phyloP scores from a whole-genome alignment of 2,797 vertebrate genomes.

The Danio albolineatus region DNA sequence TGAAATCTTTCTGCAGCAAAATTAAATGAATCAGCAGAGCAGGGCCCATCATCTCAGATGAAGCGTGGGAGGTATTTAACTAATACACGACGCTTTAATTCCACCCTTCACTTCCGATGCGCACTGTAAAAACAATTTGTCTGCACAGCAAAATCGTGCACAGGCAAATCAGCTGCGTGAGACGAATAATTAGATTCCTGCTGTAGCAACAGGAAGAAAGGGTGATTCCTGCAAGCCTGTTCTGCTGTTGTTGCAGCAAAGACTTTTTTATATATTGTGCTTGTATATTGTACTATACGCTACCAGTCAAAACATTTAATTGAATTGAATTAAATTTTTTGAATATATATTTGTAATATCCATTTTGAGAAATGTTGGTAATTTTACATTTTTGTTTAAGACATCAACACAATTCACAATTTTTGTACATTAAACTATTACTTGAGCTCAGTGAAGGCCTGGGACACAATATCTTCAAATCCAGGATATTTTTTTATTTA shows the following conservation, averaged over 20 bases:
- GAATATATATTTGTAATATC: no score
- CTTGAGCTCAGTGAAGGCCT: no score
- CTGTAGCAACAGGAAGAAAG: background rate
- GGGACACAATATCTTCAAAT: no score
- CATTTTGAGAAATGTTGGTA: no score
- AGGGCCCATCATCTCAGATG: constrained; percentile 44
- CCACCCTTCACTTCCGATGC: constrained; percentile 41
- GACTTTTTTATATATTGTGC: no score
- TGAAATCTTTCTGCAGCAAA: constrained; percentile 29
- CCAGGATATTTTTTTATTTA: no score
- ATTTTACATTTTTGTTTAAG: no score
- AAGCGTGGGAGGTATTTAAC: constrained; percentile 40
- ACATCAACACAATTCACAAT: no score
- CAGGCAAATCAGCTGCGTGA: constrained; percentile 14
- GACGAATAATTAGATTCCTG: constrained; percentile 2
- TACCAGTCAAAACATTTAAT: background rate
- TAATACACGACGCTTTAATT: constrained; percentile 38
- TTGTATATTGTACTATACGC: background rate
- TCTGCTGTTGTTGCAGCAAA: background rate
- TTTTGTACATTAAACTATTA: no score
- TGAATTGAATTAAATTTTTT: no score
- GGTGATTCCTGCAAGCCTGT: background rate
- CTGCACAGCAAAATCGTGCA: constrained; percentile 34
- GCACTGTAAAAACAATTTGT: constrained; percentile 22
- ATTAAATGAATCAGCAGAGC: constrained; percentile 46